Evolutionary conservation across 2,888 invertebrate genomes (phyloP), one percentile per base, ranked within the genome.

Genomic region (Drosophila paracracens): DNA sequence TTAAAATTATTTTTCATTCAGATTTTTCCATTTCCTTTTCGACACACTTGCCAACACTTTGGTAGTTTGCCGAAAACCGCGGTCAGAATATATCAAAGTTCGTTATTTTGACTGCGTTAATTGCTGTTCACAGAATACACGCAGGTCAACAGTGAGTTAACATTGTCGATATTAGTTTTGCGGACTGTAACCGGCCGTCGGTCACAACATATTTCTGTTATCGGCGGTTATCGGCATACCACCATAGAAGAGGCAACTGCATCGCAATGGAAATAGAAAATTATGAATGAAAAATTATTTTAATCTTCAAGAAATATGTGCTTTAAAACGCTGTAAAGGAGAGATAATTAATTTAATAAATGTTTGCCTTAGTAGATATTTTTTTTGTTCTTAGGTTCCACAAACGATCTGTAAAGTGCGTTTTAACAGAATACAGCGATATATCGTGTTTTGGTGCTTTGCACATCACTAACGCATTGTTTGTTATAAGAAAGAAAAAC

Each of bases 381-480:
- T 18, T 38, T 18, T 18, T 38, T 18, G 38, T 38, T 38, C 7
- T 18, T 38, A 3, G 36, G 36, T 36, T 36, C 16, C 36, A 36
- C 16, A 36, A 16, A 16, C 43, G 21, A 16, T 16, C 13, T 67
- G 38, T 10, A 35, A 18, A 4, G 11, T n/a, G n/a, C 8, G 4
- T 16, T 36, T 57, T 65, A 38, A 51, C 54, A 53, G 36, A 46
- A 25, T 5, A 16, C 18, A 43, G 10, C 56, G 43, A 69, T 51
- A 18, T 11, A 70, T 52, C 52, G 52, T 21, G 8, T 25, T 13
- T 18, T 21, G 2, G 18, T 43, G 5, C 13, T 18, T 52, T 25
- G 16, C 25, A n/a, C 71, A 72, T 50, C 71, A 25, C 58, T 63
- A 64, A 48, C 36, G 4, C 13, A 21, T 48, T 61, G 16, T 16